These are phyloP conservation scores for Nanorana parkeri DNA, from an alignment of 2,113 vertebrate genomes.

Conservation along the genomic window DNA sequence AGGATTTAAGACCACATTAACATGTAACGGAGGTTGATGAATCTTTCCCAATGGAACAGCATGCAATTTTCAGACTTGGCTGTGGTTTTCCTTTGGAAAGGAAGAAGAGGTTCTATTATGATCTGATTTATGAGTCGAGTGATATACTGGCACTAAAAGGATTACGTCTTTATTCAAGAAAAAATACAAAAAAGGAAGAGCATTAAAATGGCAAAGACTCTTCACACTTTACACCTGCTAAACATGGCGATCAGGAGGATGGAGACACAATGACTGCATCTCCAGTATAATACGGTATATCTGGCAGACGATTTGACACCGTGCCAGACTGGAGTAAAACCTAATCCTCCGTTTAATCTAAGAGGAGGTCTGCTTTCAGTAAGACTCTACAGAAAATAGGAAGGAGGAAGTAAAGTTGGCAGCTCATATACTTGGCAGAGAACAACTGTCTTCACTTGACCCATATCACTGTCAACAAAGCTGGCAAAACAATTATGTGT, in stretches of 20 bases:
- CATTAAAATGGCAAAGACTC: background rate
- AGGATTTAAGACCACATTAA: conserved; percentile 53
- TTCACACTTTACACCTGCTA: conserved; percentile 18
- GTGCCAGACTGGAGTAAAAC: conserved; percentile 41
- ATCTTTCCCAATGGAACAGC: conserved; percentile 43
- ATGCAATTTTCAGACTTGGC: conserved; percentile 31
- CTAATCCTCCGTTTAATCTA: conserved; percentile 44
- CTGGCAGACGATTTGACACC: conserved; percentile 24
- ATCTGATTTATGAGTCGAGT: conserved; percentile 19
- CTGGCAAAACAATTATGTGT: conserved; percentile 5
- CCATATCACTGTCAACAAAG: conserved; percentile 21
- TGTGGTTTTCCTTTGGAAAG: conserved; percentile 21
- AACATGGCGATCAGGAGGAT: background rate
- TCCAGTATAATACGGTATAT: conserved; percentile 14
- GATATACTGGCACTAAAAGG: conserved; percentile 39
- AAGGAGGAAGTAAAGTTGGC: conserved; percentile 49
- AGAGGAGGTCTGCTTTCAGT: conserved; percentile 41
- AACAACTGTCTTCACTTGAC: conserved; percentile 37
- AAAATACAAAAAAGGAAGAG: background rate
- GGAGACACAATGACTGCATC: background rate
- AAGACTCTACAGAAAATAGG: conserved; percentile 27
- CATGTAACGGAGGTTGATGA: conserved; percentile 34
- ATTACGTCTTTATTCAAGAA: conserved; percentile 19
- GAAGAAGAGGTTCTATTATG: conserved; percentile 15
- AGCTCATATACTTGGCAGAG: conserved; percentile 36